Conservation (phyloP, 2,797 vertebrate species). For the Gastrophryne carolinensis region DNA sequence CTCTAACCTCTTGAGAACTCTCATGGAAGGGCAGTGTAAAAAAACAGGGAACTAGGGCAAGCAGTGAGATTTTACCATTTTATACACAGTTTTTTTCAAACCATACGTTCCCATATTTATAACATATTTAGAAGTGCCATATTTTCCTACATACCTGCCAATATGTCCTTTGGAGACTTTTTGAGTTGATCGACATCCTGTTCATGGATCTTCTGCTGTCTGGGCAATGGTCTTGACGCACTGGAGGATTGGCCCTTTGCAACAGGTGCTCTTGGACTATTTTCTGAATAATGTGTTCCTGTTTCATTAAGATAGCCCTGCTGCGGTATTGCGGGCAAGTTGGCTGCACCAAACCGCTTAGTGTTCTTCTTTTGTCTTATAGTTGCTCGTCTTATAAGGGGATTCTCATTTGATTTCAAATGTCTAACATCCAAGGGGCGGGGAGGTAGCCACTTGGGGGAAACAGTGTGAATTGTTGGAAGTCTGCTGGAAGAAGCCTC, state of each 20-base stretch:
- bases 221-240: conserved; percentile 25
- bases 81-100: too few species aligned
- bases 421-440: not conserved
- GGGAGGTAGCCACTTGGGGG: conserved; percentile 31
- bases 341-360: conserved; percentile 34
- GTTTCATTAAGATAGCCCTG: conserved; percentile 37
- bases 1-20: too few species aligned
- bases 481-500: not conserved
- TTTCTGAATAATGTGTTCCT: conserved; percentile 64
- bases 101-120: too few species aligned
- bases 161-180: not conserved
- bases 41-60: too few species aligned
- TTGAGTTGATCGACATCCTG: not conserved
- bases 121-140: too few species aligned
- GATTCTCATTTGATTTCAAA: not conserved
- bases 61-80: too few species aligned
- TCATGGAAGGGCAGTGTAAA: too few species aligned
- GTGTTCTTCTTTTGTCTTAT: conserved; percentile 48
- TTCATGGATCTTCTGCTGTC: conserved; percentile 8
- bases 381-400: conserved; percentile 6
- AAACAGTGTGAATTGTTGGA: not conserved
- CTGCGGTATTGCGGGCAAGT: conserved; percentile 27
- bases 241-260: conserved; percentile 52
- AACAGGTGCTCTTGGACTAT: conserved; percentile 55
- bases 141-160: conserved; percentile 7